These are phyloP conservation scores for Arremon aurantiirostris DNA, from an alignment of 2,797 vertebrate species.

Conservation along the genomic window DNA sequence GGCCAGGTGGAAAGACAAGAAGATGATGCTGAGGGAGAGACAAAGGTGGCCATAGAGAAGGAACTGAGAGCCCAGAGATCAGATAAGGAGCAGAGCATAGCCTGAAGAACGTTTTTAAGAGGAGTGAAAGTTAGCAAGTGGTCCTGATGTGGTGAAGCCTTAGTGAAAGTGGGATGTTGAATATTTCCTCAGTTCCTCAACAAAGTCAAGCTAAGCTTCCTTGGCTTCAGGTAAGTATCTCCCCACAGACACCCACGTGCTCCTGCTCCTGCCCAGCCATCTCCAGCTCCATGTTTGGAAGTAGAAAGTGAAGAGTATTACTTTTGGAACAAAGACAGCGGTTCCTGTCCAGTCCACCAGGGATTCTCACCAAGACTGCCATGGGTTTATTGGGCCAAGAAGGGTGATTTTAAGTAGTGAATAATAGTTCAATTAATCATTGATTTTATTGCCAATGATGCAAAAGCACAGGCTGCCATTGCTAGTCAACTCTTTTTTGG, in stretches of 20 bases:
- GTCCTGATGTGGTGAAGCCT: constrained; percentile 34
- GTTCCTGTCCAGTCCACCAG: background rate
- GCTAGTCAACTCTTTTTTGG: background rate
- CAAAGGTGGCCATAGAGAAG: constrained; percentile 31
- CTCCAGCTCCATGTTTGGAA: background rate
- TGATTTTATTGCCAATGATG: background rate
- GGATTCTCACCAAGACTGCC: background rate
- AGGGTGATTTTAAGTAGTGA: background rate
- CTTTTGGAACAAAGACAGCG: background rate
- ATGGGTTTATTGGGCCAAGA: background rate
- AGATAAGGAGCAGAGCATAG: constrained; percentile 38
- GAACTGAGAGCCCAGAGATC: constrained; percentile 63
- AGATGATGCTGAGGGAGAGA: constrained; percentile 19
- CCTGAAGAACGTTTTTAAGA: constrained; percentile 9
- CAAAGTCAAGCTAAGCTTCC: background rate
- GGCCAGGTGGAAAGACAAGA: constrained; percentile 8
- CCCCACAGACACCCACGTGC: background rate
- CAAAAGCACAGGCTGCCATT: background rate
- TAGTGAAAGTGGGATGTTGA: constrained; percentile 48
- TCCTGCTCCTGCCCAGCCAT: background rate
- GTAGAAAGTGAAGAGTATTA: background rate
- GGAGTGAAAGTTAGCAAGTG: constrained; percentile 50
- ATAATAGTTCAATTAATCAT: background rate
- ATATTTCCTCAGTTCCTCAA: constrained; percentile 60
- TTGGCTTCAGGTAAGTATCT: background rate